Evolutionary conservation across 2,113 vertebrate species (phyloP).

Genomic region (Phoenicopterus ruber): DNA sequence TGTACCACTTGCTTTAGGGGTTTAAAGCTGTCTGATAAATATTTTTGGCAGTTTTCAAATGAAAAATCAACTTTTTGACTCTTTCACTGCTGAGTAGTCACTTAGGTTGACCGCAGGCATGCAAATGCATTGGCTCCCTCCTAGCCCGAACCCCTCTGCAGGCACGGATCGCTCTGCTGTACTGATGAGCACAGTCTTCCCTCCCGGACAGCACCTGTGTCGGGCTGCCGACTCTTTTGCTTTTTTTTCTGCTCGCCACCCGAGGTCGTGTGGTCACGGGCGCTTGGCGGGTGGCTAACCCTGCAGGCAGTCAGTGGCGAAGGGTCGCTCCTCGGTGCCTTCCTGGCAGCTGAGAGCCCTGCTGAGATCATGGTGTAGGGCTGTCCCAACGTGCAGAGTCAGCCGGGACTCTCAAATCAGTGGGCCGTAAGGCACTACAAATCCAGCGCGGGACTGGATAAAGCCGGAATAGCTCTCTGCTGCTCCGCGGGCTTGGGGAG

Average conservation of each 20-base stretch:
- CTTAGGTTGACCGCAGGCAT: background rate
- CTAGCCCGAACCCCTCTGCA: fast-evolving
- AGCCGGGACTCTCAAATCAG: background rate
- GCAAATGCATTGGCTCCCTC: background rate
- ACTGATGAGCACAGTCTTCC: background rate
- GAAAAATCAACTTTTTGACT: background rate
- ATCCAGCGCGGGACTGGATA: background rate
- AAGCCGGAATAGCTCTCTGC: background rate
- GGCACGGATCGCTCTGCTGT: background rate
- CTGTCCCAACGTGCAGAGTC: background rate
- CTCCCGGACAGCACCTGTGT: background rate
- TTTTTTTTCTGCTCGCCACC: background rate
- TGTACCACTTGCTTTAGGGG: background rate
- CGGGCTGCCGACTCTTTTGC: fast-evolving
- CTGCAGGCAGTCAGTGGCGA: background rate
- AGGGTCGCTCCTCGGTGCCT: background rate
- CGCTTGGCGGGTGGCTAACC: background rate
- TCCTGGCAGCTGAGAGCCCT: background rate
- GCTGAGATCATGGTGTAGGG: background rate
- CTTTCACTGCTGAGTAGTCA: background rate
- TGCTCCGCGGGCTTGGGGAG: background rate
- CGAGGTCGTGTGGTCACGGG: fast-evolving
- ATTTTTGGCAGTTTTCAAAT: background rate
- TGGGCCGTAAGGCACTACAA: background rate
- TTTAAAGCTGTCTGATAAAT: background rate